Evolutionary conservation across 2,888 invertebrate species (phyloP).

Genomic region (Lomographa bimaculata): DNA sequence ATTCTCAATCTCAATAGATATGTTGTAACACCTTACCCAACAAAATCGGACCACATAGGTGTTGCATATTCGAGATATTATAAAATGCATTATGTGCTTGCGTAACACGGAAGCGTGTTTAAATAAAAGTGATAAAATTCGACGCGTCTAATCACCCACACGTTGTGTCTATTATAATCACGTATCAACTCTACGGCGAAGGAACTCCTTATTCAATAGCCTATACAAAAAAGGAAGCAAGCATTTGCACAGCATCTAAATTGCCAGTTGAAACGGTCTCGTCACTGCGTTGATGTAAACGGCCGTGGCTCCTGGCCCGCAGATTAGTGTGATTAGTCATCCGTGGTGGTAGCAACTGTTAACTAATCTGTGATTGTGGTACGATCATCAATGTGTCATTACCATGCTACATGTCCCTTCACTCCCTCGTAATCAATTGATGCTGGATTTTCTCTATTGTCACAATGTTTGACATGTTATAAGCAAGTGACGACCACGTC

Average conservation of each 20-base stretch:
- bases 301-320: conserved; percentile 42
- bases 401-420: conserved; percentile 31
- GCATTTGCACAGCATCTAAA: conserved; percentile 58
- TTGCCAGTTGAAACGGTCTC: conserved; percentile 50
- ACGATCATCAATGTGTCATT: conserved; percentile 15
- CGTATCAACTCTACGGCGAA: conserved; percentile 21
- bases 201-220: conserved; percentile 22
- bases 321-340: conserved; percentile 55
- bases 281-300: conserved; percentile 50
- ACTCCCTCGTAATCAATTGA: conserved; percentile 31
- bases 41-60: conserved; percentile 22
- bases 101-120: conserved; percentile 9
- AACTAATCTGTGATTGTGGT: conserved; percentile 25
- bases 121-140: conserved; percentile 10
- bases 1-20: conserved; percentile 23
- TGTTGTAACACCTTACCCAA: conserved; percentile 27
- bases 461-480: background rate
- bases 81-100: conserved; percentile 10
- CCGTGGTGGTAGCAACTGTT: conserved; percentile 34
- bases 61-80: conserved; percentile 23
- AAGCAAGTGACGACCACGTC: background rate
- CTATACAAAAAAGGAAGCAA: conserved; percentile 60
- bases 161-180: conserved; percentile 1
- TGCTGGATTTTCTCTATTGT: conserved; percentile 16
- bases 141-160: background rate